phyloP scores from a whole-genome alignment of 2,888 invertebrate genomes.

The Zaprionus obscuricornis region DNA sequence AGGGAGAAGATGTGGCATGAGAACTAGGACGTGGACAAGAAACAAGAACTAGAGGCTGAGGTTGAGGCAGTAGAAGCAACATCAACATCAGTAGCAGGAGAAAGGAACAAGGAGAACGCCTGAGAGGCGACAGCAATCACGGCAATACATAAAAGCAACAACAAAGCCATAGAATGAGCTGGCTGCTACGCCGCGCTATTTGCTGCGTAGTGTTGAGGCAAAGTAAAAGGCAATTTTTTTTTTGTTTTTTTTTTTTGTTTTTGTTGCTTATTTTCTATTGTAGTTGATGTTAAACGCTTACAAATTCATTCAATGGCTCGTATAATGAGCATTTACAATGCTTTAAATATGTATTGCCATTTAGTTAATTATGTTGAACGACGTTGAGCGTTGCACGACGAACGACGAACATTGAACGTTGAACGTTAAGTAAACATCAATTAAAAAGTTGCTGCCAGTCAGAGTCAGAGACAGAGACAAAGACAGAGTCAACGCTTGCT shows the following conservation, averaged over 20 bases:
- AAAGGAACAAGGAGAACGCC: too few species aligned
- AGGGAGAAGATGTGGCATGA: neutral
- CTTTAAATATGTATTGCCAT: conserved; percentile 77
- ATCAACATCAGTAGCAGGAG: too few species aligned
- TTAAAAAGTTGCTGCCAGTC: conserved; percentile 61
- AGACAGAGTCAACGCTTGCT: too few species aligned
- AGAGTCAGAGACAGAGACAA: neutral
- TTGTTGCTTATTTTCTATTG: conserved; percentile 21
- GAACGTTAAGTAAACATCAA: conserved; percentile 79
- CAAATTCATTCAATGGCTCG: conserved; percentile 77
- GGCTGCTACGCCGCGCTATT: too few species aligned
- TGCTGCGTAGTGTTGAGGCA: neutral
- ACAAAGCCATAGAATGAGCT: too few species aligned
- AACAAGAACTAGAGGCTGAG: too few species aligned
- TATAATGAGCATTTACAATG: conserved; percentile 74
- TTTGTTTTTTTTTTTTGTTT: neutral
- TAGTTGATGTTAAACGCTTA: conserved; percentile 72
- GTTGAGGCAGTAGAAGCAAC: too few species aligned
- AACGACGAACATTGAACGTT: too few species aligned
- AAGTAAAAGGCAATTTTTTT: conserved; percentile 19
- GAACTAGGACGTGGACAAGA: too few species aligned
- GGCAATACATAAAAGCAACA: conserved; percentile 33
- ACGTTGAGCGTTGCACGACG: too few species aligned
- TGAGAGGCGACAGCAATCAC: too few species aligned
- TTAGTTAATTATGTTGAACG: conserved; percentile 75